A percentile compares a stretch with the other conserved stretches of the same genome.
These are phyloP conservation scores for Sinodicranocentrus sp. DNA, from an alignment of 2,888 invertebrate genomes.

Conservation along the genomic window DNA sequence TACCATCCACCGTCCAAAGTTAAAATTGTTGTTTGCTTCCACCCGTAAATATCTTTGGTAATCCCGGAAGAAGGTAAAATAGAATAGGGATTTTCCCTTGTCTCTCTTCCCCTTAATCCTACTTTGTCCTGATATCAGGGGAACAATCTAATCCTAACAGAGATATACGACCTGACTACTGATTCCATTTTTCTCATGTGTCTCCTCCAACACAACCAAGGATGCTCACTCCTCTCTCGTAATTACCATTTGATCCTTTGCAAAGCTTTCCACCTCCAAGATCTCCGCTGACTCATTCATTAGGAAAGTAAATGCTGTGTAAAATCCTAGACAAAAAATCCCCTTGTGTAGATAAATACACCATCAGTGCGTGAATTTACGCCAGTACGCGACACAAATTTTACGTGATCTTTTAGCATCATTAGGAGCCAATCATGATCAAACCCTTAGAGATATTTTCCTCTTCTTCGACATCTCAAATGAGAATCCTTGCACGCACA, in stretches of 20 bases:
- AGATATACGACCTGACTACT: slow-evolving; percentile 50
- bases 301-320: neutral
- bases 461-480: slow-evolving; percentile 59
- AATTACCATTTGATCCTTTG: slow-evolving; percentile 4
- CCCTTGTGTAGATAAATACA: too few species aligned
- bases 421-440: slow-evolving; percentile 57
- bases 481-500: slow-evolving; percentile 60
- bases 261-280: neutral
- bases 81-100: slow-evolving; percentile 11
- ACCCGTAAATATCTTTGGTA: neutral
- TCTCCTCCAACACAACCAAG: too few species aligned
- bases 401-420: slow-evolving; percentile 60
- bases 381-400: too few species aligned
- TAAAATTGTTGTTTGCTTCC: too few species aligned
- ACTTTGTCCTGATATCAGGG: neutral
- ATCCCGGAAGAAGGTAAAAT: slow-evolving; percentile 22
- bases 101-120: slow-evolving; percentile 29
- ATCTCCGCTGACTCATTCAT: slow-evolving; percentile 41
- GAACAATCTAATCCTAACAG: slow-evolving; percentile 22
- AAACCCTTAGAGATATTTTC: slow-evolving; percentile 36
- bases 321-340: neutral
- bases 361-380: too few species aligned
- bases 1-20: too few species aligned
- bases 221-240: neutral
- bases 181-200: slow-evolving; percentile 19